Evolutionary conservation across 2,797 vertebrate species (phyloP).

Genomic region (Okamejei kenojei): DNA sequence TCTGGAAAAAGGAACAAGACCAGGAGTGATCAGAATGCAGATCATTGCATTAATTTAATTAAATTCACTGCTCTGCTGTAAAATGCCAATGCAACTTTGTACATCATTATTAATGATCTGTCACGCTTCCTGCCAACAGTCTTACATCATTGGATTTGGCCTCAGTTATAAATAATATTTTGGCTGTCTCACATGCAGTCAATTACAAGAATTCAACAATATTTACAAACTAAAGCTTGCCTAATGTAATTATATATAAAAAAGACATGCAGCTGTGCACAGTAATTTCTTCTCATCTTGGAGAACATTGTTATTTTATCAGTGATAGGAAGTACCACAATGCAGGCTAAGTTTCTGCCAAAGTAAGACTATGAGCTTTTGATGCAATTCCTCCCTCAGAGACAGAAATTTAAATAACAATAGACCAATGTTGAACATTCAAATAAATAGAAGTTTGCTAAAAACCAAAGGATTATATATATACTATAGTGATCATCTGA

Average conservation of each 20-base stretch:
- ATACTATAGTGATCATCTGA: not conserved
- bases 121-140: no score
- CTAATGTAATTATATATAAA: not conserved
- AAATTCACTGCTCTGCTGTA: not conserved
- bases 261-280: not conserved
- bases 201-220: constrained; percentile 12
- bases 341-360: constrained; percentile 2
- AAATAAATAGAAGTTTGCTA: not conserved
- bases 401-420: not conserved
- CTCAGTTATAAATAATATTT: not conserved
- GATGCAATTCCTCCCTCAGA: not conserved
- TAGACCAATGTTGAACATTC: not conserved
- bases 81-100: no score
- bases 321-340: not conserved
- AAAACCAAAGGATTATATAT: not conserved
- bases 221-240: constrained; percentile 27
- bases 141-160: not conserved
- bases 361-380: constrained; percentile 36
- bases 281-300: not conserved
- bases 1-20: not conserved
- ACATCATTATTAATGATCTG: no score
- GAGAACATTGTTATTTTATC: not conserved
- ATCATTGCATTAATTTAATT: not conserved
- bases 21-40: not conserved
- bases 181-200: constrained; percentile 1